Evolutionary conservation across 2,113 vertebrate genomes (phyloP), one percentile per base, ranked within the genome.

Genomic region (Formicarius rufipectus): DNA sequence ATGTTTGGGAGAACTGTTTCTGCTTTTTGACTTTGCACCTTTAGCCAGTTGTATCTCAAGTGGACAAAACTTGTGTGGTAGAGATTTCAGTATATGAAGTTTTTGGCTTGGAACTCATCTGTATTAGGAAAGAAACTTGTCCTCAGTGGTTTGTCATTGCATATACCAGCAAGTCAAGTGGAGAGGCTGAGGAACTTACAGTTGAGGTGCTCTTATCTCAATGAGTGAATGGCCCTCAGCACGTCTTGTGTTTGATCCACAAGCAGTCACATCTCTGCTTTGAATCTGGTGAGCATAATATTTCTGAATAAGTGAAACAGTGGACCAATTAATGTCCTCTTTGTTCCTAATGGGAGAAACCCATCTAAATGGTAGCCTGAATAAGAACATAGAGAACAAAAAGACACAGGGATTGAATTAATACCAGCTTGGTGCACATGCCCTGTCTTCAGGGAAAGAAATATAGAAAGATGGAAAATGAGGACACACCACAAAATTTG

Each of bases 401-500:
- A 96, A 58, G 56, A 63, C 1, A 4, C 50, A 82, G 13, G 75
- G 35, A 55, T 25, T 74, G 84, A 90, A 87, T 80, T 90, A 91
- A 94, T 79, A 83, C 74, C 68, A 93, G 42, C 64, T 2, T 11
- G 69, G 72, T 3, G 5, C 55, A 42, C 6, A 5, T 66, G 84
- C 77, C 68, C 52, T 71, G 35, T 80, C 63, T 85, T 39, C 73
- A 75, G 84, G 47, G 56, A 87, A 95, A 84, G 66, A 78, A 94
- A 84, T 25, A 84, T 55, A 88, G 49, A 72, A 82, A 75, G 71
- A 72, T 35, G 73, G 83, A 90, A 97, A 96, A 96, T 28, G 67
- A 93, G 92, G 90, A 91, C 82, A 67, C 78, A 74, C 40, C 85
- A 91, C 90, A 92, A 93, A 93, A 95, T 96, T 88, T 93, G 83